These are phyloP conservation scores for Rhabdomys dilectus DNA, from an alignment of 2,113 vertebrate genomes.

Conservation along the genomic window DNA sequence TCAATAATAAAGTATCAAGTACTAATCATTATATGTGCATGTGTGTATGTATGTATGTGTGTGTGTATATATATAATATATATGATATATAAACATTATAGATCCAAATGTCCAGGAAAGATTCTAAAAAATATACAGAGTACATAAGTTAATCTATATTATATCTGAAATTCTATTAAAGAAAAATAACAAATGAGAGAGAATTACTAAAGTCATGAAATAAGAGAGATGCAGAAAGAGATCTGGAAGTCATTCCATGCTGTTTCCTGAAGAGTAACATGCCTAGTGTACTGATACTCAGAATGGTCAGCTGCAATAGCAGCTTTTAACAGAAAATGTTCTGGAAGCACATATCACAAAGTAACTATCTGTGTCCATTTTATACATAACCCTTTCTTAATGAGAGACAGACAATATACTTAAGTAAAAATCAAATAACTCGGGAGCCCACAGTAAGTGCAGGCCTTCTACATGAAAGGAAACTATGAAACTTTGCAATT, in stretches of 20 bases:
- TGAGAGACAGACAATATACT: constrained; percentile 55
- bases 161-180: constrained; percentile 72
- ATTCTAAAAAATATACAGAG: constrained; percentile 37
- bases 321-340: constrained; percentile 63
- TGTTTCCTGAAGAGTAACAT: constrained; percentile 59
- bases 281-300: constrained; percentile 39
- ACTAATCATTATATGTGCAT: not conserved
- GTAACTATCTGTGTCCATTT: constrained; percentile 59
- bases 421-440: constrained; percentile 70
- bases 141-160: constrained; percentile 64
- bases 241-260: constrained; percentile 67
- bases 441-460: not conserved
- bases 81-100: not conserved
- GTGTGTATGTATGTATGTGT: too few species aligned
- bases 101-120: constrained; percentile 62
- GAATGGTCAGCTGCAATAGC: constrained; percentile 55
- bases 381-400: constrained; percentile 59
- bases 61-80: too few species aligned
- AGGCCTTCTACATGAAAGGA: constrained; percentile 24
- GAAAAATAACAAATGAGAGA: constrained; percentile 70
- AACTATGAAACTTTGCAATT: constrained; percentile 42
- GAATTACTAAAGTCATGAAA: constrained; percentile 61
- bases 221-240: constrained; percentile 63
- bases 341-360: constrained; percentile 60
- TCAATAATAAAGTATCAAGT: not conserved